Base-by-base conservation (phyloP, 1,140 invertebrate species). In the Aphelenchoides fujianensis region DNA sequence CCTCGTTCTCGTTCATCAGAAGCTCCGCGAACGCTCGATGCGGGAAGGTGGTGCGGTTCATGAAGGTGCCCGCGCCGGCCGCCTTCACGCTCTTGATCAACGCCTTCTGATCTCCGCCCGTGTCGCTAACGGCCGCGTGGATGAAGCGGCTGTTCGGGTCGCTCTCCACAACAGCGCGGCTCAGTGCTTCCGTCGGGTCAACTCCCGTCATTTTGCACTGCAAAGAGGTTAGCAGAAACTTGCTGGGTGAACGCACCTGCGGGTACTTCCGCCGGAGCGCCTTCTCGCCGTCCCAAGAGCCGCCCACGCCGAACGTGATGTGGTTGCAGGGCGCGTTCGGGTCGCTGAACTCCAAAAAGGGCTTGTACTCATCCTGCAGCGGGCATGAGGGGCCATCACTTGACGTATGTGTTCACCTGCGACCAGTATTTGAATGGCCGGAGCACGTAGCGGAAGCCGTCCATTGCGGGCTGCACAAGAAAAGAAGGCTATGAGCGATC, bases 71-170 rank as follows among this genome's bases (percentile, higher is more conserved):
- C n/a, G n/a, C n/a, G n/a, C n/a, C n/a, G n/a, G n/a, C n/a, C n/a
- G n/a, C n/a, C n/a, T n/a, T n/a, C n/a, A n/a, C n/a, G n/a, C n/a
- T n/a, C n/a, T n/a, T n/a, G n/a, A n/a, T n/a, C n/a, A n/a, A n/a
- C n/a, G n/a, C n/a, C n/a, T n/a, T n/a, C n/a, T n/a, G n/a, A n/a
- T n/a, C n/a, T n/a, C n/a, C n/a, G n/a, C n/a, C n/a, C n/a, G n/a
- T n/a, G n/a, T 59, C 55, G 28, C 5, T 23, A 7, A 59, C 5
- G 5, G 19, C 19, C 19, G 55, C 55, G 5, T 7, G 23, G 23
- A 59, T 19, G 19, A 59, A 59, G 5, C 55, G 55, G 55, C 55
- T 59, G 23, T 59, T 59, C 34, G 55, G 55, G 23, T 59, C 55
- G 34, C 27, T 5, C 34, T 59, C 55, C 5, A 59, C 55, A 23